Conservation (phyloP, 2,888 invertebrate species). For the Pyrgus malvae region DNA sequence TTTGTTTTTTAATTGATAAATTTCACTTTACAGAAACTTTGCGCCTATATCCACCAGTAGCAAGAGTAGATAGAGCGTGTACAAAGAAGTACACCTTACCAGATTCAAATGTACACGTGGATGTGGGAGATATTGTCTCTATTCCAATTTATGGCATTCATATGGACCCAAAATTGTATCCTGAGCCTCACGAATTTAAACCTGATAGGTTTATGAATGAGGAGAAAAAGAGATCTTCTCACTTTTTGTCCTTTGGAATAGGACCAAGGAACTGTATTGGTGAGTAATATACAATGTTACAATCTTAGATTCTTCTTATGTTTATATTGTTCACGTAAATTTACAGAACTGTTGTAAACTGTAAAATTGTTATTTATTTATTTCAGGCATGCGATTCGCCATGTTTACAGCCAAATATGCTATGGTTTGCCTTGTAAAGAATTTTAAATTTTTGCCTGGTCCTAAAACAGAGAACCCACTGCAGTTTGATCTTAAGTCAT, state of each 20-base stretch:
- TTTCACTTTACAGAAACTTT: constrained; percentile 74
- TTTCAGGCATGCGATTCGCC: constrained; percentile 37
- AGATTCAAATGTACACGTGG: constrained; percentile 63
- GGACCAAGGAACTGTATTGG: constrained; percentile 80
- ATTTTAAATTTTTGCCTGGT: constrained; percentile 34
- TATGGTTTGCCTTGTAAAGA: constrained; percentile 34
- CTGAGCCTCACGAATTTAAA: constrained; percentile 76
- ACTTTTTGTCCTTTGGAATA: constrained; percentile 77
- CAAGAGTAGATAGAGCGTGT: constrained; percentile 76
- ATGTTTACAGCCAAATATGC: constrained; percentile 37
- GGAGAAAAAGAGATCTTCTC: constrained; percentile 71
- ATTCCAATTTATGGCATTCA: constrained; percentile 77
- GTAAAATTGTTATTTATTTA: constrained; percentile 9
- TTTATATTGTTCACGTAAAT: too few relatives aligned
- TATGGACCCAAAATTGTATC: constrained; percentile 78
- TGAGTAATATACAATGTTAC: constrained; percentile 36
- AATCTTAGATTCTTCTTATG: too few relatives aligned
- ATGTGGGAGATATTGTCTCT: constrained; percentile 68
- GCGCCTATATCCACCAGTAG: constrained; percentile 80
- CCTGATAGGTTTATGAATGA: constrained; percentile 81
- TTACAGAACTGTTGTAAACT: too few relatives aligned
- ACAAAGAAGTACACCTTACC: constrained; percentile 79
- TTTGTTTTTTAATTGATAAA: not conserved
- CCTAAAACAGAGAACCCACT: constrained; percentile 35
- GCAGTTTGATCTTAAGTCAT: constrained; percentile 27